Conservation (phyloP, 2,113 vertebrate genomes). For the Delphinus delphis region DNA sequence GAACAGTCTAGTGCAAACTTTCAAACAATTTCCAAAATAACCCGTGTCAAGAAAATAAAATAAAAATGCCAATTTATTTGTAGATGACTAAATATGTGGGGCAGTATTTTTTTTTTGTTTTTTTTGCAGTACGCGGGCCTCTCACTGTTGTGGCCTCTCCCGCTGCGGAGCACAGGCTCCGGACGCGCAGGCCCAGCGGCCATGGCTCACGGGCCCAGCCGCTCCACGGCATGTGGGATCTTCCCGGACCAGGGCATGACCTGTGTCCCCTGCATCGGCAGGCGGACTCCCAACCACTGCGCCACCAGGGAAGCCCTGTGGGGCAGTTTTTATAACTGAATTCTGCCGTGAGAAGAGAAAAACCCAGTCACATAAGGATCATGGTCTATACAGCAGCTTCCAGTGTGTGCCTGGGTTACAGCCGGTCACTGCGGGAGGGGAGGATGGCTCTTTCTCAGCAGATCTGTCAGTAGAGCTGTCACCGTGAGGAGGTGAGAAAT, state of each 20-base stretch:
- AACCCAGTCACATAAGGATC: neutral
- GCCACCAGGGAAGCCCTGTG: too few species aligned
- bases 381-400: accelerated
- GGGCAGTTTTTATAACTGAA: neutral
- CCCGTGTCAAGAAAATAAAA: neutral
- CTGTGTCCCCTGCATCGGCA: too few species aligned
- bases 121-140: too few species aligned
- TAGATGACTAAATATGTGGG: too few species aligned
- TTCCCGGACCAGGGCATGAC: too few species aligned
- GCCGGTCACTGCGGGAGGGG: accelerated
- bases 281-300: too few species aligned
- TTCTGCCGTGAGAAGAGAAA: neutral
- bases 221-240: too few species aligned
- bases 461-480: neutral
- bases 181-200: accelerated
- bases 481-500: neutral
- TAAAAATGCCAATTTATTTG: neutral
- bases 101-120: too few species aligned
- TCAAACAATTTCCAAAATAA: neutral
- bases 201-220: too few species aligned
- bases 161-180: too few species aligned
- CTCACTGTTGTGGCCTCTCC: too few species aligned
- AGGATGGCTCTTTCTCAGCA: neutral
- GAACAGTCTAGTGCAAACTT: neutral
- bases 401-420: too few species aligned